These are phyloP conservation scores for Hyles euphorbiae DNA, from an alignment of 1,140 invertebrate species.

Conservation along the genomic window DNA sequence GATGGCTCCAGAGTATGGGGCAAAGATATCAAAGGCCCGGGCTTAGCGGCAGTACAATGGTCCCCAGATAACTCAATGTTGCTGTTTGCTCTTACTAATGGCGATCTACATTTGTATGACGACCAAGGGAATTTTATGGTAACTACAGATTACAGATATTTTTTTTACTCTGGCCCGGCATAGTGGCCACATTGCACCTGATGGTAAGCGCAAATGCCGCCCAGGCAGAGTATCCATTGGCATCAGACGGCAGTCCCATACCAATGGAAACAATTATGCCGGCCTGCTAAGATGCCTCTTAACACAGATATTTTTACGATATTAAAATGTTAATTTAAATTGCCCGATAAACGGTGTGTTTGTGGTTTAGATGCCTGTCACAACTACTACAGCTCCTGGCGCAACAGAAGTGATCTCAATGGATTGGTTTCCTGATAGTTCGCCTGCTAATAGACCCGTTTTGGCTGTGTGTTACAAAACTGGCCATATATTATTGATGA, in stretches of 20 bases:
- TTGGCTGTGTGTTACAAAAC: constrained; percentile 92
- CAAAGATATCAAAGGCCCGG: constrained; percentile 93
- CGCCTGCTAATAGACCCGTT: constrained; percentile 84
- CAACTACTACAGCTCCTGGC: constrained; percentile 78
- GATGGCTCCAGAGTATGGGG: constrained; percentile 99
- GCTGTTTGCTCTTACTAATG: constrained; percentile 92
- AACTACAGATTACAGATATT: constrained; percentile 23
- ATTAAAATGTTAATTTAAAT: not conserved
- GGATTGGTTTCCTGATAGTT: constrained; percentile 90
- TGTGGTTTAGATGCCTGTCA: constrained; percentile 78
- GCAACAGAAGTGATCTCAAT: constrained; percentile 82
- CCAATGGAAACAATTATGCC: too few relatives aligned
- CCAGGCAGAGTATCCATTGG: too few relatives aligned
- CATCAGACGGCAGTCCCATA: too few relatives aligned
- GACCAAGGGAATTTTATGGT: constrained; percentile 88
- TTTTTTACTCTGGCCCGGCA: too few relatives aligned
- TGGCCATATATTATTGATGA: constrained; percentile 92
- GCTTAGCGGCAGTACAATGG: constrained; percentile 91
- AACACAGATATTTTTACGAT: constrained; percentile 3
- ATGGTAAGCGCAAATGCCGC: too few relatives aligned
- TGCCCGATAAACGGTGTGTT: not conserved
- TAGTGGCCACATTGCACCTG: too few relatives aligned
- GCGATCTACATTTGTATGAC: constrained; percentile 97
- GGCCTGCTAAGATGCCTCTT: too few relatives aligned
- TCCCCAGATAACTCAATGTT: constrained; percentile 94